These are phyloP conservation scores for Pseudococcus jackbeardsleyi DNA, from an alignment of 2,888 invertebrate species.

Conservation along the genomic window DNA sequence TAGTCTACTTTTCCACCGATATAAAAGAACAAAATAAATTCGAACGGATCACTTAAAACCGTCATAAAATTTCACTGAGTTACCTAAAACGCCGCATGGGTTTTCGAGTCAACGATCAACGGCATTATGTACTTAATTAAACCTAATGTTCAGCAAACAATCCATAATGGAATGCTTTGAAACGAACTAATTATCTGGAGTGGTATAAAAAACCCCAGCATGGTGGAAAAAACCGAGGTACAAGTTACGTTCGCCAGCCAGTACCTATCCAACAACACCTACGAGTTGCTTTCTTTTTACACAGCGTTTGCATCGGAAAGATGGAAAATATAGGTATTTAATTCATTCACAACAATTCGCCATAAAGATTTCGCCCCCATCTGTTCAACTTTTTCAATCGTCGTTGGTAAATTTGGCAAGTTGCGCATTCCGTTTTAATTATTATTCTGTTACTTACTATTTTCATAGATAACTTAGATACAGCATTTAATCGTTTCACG, in stretches of 20 bases:
- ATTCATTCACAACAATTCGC: background rate
- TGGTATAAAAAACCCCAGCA: background rate
- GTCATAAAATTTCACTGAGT: background rate
- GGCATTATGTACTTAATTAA: constrained; percentile 3
- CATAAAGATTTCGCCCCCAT: background rate
- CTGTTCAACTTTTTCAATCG: constrained; percentile 10
- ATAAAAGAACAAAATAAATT: background rate
- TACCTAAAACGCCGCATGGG: background rate
- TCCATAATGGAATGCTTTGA: constrained; percentile 3
- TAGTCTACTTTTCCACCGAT: background rate
- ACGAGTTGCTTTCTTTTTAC: background rate
- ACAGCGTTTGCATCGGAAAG: background rate
- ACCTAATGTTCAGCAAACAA: constrained; percentile 10
- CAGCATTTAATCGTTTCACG: background rate
- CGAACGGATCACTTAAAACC: background rate
- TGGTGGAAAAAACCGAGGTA: background rate
- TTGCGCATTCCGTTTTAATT: background rate
- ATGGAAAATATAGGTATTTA: background rate
- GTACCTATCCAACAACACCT: background rate
- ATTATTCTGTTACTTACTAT: background rate
- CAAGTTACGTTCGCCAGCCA: background rate
- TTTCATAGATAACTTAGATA: background rate
- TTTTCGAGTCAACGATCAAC: constrained; percentile 1
- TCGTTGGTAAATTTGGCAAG: background rate
- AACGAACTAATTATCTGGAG: constrained; percentile 10